Base-by-base conservation (phyloP, 2,888 invertebrate genomes). In the Drosophila algonquin region DNA sequence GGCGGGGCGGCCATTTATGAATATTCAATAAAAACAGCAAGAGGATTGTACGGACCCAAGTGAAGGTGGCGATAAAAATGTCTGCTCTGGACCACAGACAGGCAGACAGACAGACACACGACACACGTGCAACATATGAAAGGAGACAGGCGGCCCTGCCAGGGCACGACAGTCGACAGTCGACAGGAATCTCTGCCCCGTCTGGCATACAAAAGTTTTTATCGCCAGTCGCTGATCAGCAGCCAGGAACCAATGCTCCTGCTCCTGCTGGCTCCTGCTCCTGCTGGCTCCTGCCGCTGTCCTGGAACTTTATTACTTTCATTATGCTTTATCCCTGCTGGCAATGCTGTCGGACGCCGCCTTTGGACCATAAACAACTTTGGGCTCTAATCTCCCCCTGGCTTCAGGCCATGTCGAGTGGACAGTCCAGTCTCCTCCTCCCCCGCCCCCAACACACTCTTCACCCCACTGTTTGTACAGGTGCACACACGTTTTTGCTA, bases 11-110 rank as follows among this genome's bases (percentile, higher is more conserved):
- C 72, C 81, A 79, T 88, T 90, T 90, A 90, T 90, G 91, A 90
- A 90, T 90, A 90, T 90, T 90, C 89, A 90, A 90, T 89, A 90
- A 84, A 85, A 89, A 79, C 52, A 63, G 32, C 63, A 64, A 58
- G 27, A 59, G 50, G 35, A 57, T 60, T 53, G 64, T 14, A 18
- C 24, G 35, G 35, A 16, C 32, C 73, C 0, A 18, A 60, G 55
- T 68, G 65, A 52, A 54, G 69, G 61, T 77, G 77, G 74, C 90
- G 89, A 90, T 90, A 90, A 90, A 90, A 90, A 79, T 81, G 90
- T 90, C 90, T 90, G 89, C 76, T 58, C 57, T 67, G 58, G 72
- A 75, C 77, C 77, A 79, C 81, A 79, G 79, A 79, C 77, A 77
- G 74, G n/a, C 24, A 14, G 21, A 79, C 81, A 79, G 79, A 77